A percentile compares a stretch with the other conserved stretches of the same genome.
phyloP scores from a whole-genome alignment of 1,140 invertebrate species.

The Lethrus apterus region DNA sequence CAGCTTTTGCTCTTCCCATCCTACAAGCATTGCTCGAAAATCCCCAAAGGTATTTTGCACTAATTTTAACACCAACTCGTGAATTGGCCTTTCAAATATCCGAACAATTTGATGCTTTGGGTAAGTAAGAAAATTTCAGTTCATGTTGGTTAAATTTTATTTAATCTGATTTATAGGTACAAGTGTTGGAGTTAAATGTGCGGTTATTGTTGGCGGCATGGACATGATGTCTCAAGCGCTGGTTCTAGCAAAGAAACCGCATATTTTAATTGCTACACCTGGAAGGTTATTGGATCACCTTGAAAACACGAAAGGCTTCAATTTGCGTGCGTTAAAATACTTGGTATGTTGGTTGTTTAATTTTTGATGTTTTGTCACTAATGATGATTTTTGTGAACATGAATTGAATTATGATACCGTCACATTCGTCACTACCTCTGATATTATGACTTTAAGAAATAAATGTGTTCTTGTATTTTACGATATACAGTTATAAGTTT shows the following conservation, averaged over 20 bases:
- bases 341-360: constrained; percentile 48
- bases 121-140: constrained; percentile 43
- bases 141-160: constrained; percentile 4
- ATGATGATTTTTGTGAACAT: no score
- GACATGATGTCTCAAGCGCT: constrained; percentile 93
- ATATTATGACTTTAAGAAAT: no score
- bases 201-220: constrained; percentile 95
- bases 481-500: constrained; percentile 1
- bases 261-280: constrained; percentile 90
- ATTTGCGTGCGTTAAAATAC: constrained; percentile 79
- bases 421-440: no score
- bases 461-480: no score
- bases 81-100: constrained; percentile 96
- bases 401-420: no score
- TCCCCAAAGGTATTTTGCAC: constrained; percentile 89
- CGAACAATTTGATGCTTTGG: constrained; percentile 92
- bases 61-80: constrained; percentile 92
- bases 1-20: constrained; percentile 93
- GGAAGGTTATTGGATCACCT: constrained; percentile 85
- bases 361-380: background rate
- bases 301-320: constrained; percentile 92
- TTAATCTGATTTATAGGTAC: constrained; percentile 42
- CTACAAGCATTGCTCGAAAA: constrained; percentile 82
- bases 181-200: constrained; percentile 87
- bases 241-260: constrained; percentile 87